Evolutionary conservation across 2,888 invertebrate genomes (phyloP).

Genomic region (Scotopteryx bipunctaria): DNA sequence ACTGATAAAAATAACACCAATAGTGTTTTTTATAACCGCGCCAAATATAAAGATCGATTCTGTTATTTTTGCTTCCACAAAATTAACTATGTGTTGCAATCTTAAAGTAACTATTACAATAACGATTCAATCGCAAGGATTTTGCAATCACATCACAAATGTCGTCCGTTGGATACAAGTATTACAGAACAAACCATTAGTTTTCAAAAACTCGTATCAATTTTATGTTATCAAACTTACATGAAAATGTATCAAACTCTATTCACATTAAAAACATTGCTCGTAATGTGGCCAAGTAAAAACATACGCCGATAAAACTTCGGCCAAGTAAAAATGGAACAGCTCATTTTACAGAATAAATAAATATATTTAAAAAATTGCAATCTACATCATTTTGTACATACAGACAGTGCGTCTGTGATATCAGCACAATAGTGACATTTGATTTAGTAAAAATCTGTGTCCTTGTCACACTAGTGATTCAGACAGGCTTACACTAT

Average conservation of each 20-base stretch:
- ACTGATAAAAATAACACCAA: slow-evolving; percentile 2
- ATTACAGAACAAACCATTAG: slow-evolving; percentile 14
- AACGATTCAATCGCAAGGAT: slow-evolving; percentile 12
- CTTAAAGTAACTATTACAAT: slow-evolving; percentile 11
- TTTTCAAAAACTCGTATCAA: slow-evolving; percentile 10
- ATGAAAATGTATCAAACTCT: slow-evolving; percentile 13
- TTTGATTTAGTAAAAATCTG: slow-evolving; percentile 5
- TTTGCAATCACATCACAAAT: slow-evolving; percentile 10
- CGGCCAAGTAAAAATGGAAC: slow-evolving; percentile 13
- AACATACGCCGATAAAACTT: slow-evolving; percentile 6
- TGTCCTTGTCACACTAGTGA: slow-evolving; percentile 12
- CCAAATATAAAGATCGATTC: slow-evolving; percentile 8
- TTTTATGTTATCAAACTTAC: slow-evolving; percentile 10
- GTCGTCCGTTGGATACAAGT: no score
- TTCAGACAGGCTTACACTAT: slow-evolving; percentile 8
- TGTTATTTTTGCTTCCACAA: slow-evolving; percentile 1
- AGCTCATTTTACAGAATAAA: slow-evolving; percentile 16
- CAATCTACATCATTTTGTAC: slow-evolving; percentile 13
- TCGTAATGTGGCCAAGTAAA: slow-evolving; percentile 19
- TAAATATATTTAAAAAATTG: slow-evolving; percentile 21
- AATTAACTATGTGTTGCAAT: slow-evolving; percentile 8
- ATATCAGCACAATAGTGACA: slow-evolving; percentile 6
- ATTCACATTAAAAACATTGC: slow-evolving; percentile 12
- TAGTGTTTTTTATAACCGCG: background rate
- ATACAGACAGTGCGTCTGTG: slow-evolving; percentile 9